Evolutionary conservation across 2,113 vertebrate species (phyloP), one percentile per base, ranked within the genome.

Genomic region (Pachyramphus minor): DNA sequence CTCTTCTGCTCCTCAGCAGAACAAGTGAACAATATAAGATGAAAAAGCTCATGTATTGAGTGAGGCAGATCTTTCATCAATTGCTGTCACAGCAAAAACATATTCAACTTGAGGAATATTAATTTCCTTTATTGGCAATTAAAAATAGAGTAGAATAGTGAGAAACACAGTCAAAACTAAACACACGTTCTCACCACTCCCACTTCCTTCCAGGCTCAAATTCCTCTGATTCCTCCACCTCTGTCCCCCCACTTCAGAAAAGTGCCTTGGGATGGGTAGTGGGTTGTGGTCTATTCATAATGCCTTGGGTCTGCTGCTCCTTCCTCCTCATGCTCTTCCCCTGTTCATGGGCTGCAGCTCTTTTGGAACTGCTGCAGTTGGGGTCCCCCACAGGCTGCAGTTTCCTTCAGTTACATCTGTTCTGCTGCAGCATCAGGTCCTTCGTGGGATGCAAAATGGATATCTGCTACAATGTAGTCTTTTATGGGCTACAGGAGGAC

Each of bases 191-290:
- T 33, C 35, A n/a, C 21, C 27, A 18, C 13, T 55, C 5, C 5
- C 14, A 7, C 23, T 66, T 58, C 28, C 67, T 84, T 56, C 35
- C 33, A 52, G 14, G 7, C 13, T 59, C 55, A 45, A 8, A 30
- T 81, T 84, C 20, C 69, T 24, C 45, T 77, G 28, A 45, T 11
- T 60, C 14, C 16, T n/a, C 17, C 64, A 17, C 20, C 2, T 64
- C 17, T 82, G 37, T 1, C 21, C 7, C 24, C 24, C 0, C 31
- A 5, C 8, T 3, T 2, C 5, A 0, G 1, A 20, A 8, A 4
- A 4, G 7, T 9, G 19, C 33, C n/a, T 9, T 5, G 14, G 7
- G 4, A 14, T 28, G 28, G 11, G 39, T 14, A 73, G 64, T 22
- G 6, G 12, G 4, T 27, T 60, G 33, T 0, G 0, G 7, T 52